phyloP scores from a whole-genome alignment of 1,140 invertebrate genomes.

The Dendrolimus kikuchii region DNA sequence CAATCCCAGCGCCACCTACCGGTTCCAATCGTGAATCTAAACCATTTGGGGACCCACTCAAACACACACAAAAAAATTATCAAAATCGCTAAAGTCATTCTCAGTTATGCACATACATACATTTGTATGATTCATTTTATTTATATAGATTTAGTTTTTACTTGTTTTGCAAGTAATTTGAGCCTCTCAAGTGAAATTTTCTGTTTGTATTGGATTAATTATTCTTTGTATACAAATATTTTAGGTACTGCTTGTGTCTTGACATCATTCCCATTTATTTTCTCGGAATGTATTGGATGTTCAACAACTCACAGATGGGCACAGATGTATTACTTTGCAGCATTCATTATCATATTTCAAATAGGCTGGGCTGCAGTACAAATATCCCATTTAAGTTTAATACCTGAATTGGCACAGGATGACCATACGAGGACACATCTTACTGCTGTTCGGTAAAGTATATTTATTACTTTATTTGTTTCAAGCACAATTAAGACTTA shows the following conservation, averaged over 20 bases:
- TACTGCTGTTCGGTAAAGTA: slow-evolving; percentile 84
- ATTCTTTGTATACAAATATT: slow-evolving; percentile 15
- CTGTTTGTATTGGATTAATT: neutral
- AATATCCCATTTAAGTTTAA: slow-evolving; percentile 92
- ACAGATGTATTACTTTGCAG: slow-evolving; percentile 89
- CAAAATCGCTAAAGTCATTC: too few species aligned
- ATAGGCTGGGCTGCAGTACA: slow-evolving; percentile 97
- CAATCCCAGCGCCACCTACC: too few species aligned
- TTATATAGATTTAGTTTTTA: too few species aligned
- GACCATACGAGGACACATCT: slow-evolving; percentile 88
- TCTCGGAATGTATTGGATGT: slow-evolving; percentile 86
- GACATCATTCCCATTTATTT: slow-evolving; percentile 92
- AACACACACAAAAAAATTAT: too few species aligned
- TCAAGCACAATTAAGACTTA: too few species aligned
- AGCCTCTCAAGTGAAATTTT: neutral
- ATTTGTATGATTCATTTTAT: too few species aligned
- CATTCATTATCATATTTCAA: slow-evolving; percentile 95
- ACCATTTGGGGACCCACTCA: too few species aligned
- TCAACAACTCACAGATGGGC: slow-evolving; percentile 77
- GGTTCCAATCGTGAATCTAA: too few species aligned
- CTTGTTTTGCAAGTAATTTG: too few species aligned
- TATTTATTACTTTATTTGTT: neutral
- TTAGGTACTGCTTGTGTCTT: slow-evolving; percentile 85
- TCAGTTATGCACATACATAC: too few species aligned
- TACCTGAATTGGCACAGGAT: slow-evolving; percentile 81